These are phyloP conservation scores for Cercopithecus mona DNA, from an alignment of 2,113 vertebrate species.

Conservation along the genomic window DNA sequence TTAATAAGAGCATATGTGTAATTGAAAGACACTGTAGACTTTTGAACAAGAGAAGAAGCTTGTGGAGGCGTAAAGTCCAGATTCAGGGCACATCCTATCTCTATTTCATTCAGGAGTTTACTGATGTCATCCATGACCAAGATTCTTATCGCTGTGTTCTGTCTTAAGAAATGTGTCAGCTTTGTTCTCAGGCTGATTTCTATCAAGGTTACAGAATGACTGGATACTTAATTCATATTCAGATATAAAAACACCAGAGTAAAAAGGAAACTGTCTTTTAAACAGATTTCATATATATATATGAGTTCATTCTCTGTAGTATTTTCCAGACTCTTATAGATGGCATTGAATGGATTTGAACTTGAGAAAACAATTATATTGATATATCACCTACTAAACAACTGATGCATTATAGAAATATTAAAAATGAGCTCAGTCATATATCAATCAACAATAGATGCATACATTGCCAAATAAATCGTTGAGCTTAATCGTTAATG, in stretches of 20 bases:
- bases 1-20: not conserved
- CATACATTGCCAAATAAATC: not conserved
- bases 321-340: not conserved
- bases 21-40: not conserved
- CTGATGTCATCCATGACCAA: too few species aligned
- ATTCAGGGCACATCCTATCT: not conserved
- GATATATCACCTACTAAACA: not conserved
- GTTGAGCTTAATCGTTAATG: not conserved
- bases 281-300: not conserved
- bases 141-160: not conserved
- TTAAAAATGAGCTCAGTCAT: not conserved
- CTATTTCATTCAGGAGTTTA: not conserved
- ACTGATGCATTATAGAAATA: not conserved
- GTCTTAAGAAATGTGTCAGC: too few species aligned
- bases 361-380: slow-evolving; percentile 3
- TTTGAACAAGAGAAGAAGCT: not conserved
- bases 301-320: not conserved
- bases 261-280: not conserved
- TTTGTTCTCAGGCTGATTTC: not conserved
- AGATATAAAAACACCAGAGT: not conserved
- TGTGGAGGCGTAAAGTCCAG: not conserved
- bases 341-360: not conserved
- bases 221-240: not conserved
- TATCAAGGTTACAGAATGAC: too few species aligned
- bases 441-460: not conserved